phyloP scores from a whole-genome alignment of 2,888 invertebrate genomes.

The Troilus luridus region DNA sequence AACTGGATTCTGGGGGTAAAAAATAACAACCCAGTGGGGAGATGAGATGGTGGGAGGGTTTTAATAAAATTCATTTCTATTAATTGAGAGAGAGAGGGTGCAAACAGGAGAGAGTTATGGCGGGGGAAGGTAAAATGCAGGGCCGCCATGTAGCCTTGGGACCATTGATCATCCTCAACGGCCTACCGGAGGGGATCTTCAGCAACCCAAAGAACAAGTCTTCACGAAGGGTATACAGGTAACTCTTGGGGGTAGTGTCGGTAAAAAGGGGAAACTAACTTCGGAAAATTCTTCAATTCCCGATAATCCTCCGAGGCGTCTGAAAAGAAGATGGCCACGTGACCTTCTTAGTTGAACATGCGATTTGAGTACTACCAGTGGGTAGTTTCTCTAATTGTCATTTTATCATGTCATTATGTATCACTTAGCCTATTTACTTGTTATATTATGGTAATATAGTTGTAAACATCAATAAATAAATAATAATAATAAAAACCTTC shows the following conservation, averaged over 20 bases:
- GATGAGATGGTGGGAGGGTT: conserved; percentile 50
- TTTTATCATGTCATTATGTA: too few relatives aligned
- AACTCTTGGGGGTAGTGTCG: too few relatives aligned
- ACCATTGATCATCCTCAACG: conserved; percentile 33
- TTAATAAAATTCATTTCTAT: conserved; percentile 57
- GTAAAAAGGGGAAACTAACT: not conserved
- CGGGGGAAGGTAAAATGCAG: conserved; percentile 33
- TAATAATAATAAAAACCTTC: too few relatives aligned
- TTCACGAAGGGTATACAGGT: not conserved
- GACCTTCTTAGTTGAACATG: too few relatives aligned
- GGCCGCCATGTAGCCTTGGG: not conserved
- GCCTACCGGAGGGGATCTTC: not conserved
- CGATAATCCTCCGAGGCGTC: too few relatives aligned
- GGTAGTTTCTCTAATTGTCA: too few relatives aligned
- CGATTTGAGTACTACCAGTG: too few relatives aligned
- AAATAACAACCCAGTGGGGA: conserved; percentile 40
- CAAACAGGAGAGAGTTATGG: conserved; percentile 45
- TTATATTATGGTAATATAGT: too few relatives aligned
- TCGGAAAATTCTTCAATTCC: too few relatives aligned
- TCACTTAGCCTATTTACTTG: too few relatives aligned
- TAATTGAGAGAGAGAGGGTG: conserved; percentile 47
- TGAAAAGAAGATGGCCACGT: too few relatives aligned
- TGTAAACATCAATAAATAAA: too few relatives aligned
- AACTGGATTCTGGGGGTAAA: conserved; percentile 33
- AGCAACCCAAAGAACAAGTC: not conserved